Percentiles rank a stretch among this genome's conserved stretches.
phyloP scores from a whole-genome alignment of 2,888 invertebrate genomes.

The Camponotus fellah region DNA sequence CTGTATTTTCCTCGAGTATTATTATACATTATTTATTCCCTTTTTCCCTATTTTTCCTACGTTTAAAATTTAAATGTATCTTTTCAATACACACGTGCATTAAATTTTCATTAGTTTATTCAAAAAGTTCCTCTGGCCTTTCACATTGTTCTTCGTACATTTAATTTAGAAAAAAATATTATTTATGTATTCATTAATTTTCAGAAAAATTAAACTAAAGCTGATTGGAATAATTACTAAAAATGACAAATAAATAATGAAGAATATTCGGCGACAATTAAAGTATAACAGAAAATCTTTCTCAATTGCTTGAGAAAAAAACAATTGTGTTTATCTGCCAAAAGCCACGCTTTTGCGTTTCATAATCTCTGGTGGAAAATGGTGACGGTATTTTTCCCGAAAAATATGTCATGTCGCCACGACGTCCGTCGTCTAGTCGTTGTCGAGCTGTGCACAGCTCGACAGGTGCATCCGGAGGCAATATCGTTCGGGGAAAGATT shows the following conservation, averaged over 20 bases:
- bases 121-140: neutral
- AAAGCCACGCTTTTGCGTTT: neutral
- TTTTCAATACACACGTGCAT: neutral
- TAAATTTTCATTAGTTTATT: slow-evolving; percentile 27
- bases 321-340: neutral
- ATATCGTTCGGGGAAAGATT: slow-evolving; percentile 26
- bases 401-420: slow-evolving; percentile 24
- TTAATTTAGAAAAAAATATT: neutral
- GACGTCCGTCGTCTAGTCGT: neutral
- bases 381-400: slow-evolving; percentile 12
- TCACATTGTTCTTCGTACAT: neutral
- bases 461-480: slow-evolving; percentile 13
- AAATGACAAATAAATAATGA: neutral
- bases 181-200: neutral
- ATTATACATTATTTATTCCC: slow-evolving; percentile 16
- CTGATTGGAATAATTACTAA: neutral
- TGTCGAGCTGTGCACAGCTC: neutral
- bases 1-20: slow-evolving; percentile 24
- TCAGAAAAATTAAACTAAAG: no score
- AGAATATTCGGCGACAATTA: neutral
- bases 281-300: neutral
- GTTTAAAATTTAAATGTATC: slow-evolving; percentile 26
- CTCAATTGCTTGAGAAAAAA: neutral
- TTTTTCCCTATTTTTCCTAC: slow-evolving; percentile 4
- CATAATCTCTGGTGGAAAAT: neutral